A percentile compares a stretch with the other conserved stretches of the same genome.
Evolutionary conservation across 1,140 invertebrate species (phyloP).

Genomic region (Metopolophium dirhodum): DNA sequence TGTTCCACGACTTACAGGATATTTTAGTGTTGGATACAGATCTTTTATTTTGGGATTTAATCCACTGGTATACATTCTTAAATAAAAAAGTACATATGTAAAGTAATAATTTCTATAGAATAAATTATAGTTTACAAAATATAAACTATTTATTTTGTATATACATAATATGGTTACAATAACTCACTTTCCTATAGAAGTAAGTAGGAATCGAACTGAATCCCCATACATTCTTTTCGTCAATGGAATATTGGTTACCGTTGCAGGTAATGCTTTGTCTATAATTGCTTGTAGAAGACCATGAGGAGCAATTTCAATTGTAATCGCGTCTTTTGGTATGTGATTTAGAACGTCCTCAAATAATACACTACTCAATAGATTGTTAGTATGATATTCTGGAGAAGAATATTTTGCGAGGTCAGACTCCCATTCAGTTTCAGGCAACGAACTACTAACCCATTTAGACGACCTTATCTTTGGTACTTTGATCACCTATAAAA

Average conservation of each 20-base stretch:
- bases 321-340: conserved; percentile 68
- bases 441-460: conserved; percentile 72
- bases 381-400: conserved; percentile 74
- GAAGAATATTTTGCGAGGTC: conserved; percentile 67
- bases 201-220: background rate
- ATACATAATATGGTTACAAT: background rate
- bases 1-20: conserved; percentile 77
- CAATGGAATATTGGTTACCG: background rate
- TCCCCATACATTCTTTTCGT: background rate
- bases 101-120: background rate
- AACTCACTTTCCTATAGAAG: background rate
- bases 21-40: conserved; percentile 71
- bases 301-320: conserved; percentile 70
- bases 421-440: conserved; percentile 63
- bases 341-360: conserved; percentile 69
- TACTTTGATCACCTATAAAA: conserved; percentile 65
- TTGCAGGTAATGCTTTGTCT: conserved; percentile 65
- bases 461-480: conserved; percentile 66
- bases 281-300: conserved; percentile 70
- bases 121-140: background rate
- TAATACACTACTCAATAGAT: conserved; percentile 69
- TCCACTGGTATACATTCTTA: background rate
- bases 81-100: background rate
- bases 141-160: background rate
- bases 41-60: conserved; percentile 7